Evolutionary conservation across 1,140 invertebrate genomes (phyloP), one percentile per base, ranked within the genome.

Genomic region (Drosophila sucinea): DNA sequence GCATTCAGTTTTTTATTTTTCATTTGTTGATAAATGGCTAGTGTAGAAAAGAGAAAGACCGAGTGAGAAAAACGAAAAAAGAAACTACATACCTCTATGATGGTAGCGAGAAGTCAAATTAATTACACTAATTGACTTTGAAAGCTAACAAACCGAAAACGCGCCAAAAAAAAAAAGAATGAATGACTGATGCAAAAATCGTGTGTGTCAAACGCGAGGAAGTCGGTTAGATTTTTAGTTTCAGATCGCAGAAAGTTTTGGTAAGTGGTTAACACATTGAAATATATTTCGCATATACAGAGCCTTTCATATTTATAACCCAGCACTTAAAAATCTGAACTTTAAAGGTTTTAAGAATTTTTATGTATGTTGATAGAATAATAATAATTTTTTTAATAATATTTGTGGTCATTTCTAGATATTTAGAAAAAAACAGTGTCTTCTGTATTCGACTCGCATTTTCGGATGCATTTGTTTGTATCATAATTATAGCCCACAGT

Each of bases 51-150:
- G 44, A 51, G 44, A 47, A 25, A 10, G 44, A 61, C 57, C 66
- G 64, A 23, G 56, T 27, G 17, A 23, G 55, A 17, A 47, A 17
- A n/a, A n/a, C n/a, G 40, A 41, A 3, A 51, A 51, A 25, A 51
- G 8, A 3, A 38, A 10, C 35, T 0, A 38, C 35, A 38, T 38
- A 38, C 8, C 10, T 38, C 10, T 10, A 38, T n/a, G 29, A 62
- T 64, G 44, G 64, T 68, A 60, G 70, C 70, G 74, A 60, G 70
- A 73, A 66, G 27, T 69, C 74, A 74, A 77, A 74, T 77, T 77
- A 77, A 77, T 77, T 77, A 74, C 66, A 70, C 75, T 77, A 77
- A 77, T 77, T 77, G 75, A 77, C 71, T 77, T 77, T 77, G 75
- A 66, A 58, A 77, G 71, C 71, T 74, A 74, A 77, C 74, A 70